Percentiles rank a stretch among this genome's conserved stretches.
Conservation (phyloP, 2,113 vertebrate species). For the Condylura cristata region DNA sequence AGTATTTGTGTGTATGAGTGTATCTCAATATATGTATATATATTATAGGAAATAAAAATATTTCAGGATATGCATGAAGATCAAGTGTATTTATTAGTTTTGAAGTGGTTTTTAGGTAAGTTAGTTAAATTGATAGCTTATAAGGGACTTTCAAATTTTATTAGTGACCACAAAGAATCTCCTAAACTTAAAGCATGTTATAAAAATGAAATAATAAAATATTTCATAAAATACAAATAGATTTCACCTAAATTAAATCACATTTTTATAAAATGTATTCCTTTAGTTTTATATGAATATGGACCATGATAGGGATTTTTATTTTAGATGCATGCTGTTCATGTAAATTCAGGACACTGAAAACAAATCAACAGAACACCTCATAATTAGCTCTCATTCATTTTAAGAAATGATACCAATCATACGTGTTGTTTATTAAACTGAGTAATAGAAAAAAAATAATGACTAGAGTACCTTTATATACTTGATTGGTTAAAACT, state of each 20-base stretch:
- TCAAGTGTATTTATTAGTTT: constrained; percentile 16
- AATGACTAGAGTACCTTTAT: not conserved
- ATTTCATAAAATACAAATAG: constrained; percentile 43
- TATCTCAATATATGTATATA: not conserved
- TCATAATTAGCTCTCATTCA: constrained; percentile 17
- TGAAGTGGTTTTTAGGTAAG: constrained; percentile 2
- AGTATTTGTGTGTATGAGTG: not conserved
- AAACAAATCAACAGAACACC: constrained; percentile 24
- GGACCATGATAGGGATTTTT: not conserved
- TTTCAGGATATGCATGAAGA: constrained; percentile 47
- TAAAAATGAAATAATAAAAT: constrained; percentile 55
- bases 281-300: constrained; percentile 19
- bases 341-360: constrained; percentile 23
- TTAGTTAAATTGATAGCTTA: not conserved
- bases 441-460: constrained; percentile 28
- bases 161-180: not conserved
- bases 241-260: constrained; percentile 25
- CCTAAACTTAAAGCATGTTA: constrained; percentile 29
- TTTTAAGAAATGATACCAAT: constrained; percentile 29
- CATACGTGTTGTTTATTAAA: not conserved
- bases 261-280: not conserved
- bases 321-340: constrained; percentile 8
- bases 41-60: constrained; percentile 40
- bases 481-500: constrained; percentile 7
- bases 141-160: constrained; percentile 29